Evolutionary conservation across 1,140 invertebrate species (phyloP).

Genomic region (Microvelia longipes): DNA sequence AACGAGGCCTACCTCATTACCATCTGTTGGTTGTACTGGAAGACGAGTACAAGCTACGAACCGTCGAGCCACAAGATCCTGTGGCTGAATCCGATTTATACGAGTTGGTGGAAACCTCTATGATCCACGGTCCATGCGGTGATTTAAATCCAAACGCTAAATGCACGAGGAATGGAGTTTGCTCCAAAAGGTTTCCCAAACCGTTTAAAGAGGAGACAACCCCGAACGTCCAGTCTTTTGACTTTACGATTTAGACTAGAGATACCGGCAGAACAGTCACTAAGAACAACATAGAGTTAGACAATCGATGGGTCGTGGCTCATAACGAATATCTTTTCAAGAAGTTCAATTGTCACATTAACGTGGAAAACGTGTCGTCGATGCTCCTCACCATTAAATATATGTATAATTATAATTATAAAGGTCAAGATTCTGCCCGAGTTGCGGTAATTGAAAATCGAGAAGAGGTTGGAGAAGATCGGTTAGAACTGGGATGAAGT

Average conservation of each 20-base stretch:
- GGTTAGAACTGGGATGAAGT: not conserved
- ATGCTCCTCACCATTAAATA: not conserved
- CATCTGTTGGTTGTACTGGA: too few species aligned
- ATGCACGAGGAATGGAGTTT: not conserved
- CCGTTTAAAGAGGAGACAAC: not conserved
- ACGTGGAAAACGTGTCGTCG: not conserved
- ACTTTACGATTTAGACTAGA: not conserved
- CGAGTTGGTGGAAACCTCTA: not conserved
- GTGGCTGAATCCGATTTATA: not conserved
- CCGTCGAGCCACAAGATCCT: not conserved
- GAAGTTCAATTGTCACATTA: not conserved
- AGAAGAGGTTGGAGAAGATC: not conserved
- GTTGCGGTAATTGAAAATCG: not conserved
- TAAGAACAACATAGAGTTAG: not conserved
- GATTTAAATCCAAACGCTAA: not conserved
- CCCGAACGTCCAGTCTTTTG: not conserved
- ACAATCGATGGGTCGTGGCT: not conserved
- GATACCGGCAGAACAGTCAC: not conserved
- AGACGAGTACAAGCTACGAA: not conserved
- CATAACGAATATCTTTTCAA: not conserved
- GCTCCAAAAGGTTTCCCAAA: not conserved
- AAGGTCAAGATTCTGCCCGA: not conserved
- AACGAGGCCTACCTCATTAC: not conserved
- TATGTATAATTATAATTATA: not conserved
- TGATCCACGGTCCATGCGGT: not conserved